Evolutionary conservation across 2,113 vertebrate genomes (phyloP).

Genomic region (Rhinoderma darwinii): DNA sequence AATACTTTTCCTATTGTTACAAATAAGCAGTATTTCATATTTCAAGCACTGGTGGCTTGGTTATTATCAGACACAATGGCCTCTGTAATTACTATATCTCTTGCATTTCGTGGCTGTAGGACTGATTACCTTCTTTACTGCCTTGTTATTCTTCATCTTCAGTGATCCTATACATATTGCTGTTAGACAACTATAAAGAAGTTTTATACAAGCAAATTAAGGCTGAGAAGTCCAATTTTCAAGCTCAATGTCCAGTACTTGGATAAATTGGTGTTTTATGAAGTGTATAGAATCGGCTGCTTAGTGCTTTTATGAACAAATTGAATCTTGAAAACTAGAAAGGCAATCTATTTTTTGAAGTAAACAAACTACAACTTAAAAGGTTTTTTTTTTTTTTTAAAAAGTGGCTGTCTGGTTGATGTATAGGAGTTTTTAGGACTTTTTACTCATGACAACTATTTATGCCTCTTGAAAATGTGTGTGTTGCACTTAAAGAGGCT

Average conservation of each 20-base stretch:
- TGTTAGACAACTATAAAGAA: constrained; percentile 50
- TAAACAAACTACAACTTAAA: constrained; percentile 42
- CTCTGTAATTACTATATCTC: constrained; percentile 43
- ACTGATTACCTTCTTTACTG: constrained; percentile 46
- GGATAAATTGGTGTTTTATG: constrained; percentile 52
- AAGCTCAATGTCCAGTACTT: constrained; percentile 45
- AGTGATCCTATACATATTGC: constrained; percentile 44
- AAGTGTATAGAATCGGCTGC: constrained; percentile 41
- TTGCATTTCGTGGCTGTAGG: constrained; percentile 5
- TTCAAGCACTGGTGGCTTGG: constrained; percentile 33
- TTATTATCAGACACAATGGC: constrained; percentile 37
- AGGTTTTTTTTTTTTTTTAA: constrained; percentile 7
- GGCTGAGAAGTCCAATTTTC: constrained; percentile 36
- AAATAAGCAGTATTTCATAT: constrained; percentile 33
- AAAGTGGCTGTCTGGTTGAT: constrained; percentile 4
- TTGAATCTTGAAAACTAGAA: constrained; percentile 33
- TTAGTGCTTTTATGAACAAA: constrained; percentile 48
- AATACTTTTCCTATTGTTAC: constrained; percentile 28
- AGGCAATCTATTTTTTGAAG: constrained; percentile 36
- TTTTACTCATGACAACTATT: constrained; percentile 14
- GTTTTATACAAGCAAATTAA: constrained; percentile 52
- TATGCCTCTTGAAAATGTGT: background rate
- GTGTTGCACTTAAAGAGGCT: background rate
- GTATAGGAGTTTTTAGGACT: constrained; percentile 21
- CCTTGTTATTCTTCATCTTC: constrained; percentile 47